Evolutionary conservation across 2,888 invertebrate species (phyloP), one percentile per base, ranked within the genome.

Genomic region (Ferdinandea cuprea): DNA sequence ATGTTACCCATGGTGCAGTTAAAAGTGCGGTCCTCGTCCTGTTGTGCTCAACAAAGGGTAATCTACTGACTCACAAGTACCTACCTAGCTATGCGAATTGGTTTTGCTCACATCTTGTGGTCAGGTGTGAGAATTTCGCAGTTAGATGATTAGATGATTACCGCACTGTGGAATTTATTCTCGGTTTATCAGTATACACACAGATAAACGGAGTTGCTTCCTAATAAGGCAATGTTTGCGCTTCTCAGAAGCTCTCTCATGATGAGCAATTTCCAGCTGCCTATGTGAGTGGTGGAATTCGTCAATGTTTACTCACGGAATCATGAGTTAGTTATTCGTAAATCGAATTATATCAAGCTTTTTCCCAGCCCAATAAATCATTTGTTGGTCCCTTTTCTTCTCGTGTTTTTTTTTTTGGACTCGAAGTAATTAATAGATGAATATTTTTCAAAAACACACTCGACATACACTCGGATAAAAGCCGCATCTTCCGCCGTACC

Each of bases 341-440:
- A 19, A 54, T 37, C 35, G 7, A 9, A 50, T 19, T 13, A 3
- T 11, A 15, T 1, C 17, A 59, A 59, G 42, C 40, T 71, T 77
- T 81, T 81, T 83, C 83, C 77, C 81, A 83, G 66, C 8, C 56
- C 61, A 77, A 83, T 72, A 83, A 83, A 83, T 83, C 77, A 78
- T 44, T 68, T 9, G n/a, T 52, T n/a, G n/a, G 52, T 46, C 25
- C 32, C 8, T n/a, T 11, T 35, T 19, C n/a, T n/a, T n/a, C n/a
- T n/a, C n/a, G 13, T 42, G 54, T 78, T 40, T 74, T 42, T 63
- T 65, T 50, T 48, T 44, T 79, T 17, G 8, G 44, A 59, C 72
- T 72, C 61, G 4, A 13, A 46, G 44, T 58, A 83, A 83, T 83
- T 78, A 83, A 78, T 77, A 56, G 13, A 52, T 9, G 77, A 63